Evolutionary conservation across 2,113 vertebrate species (phyloP).

Genomic region (Pseudopodoces humilis): DNA sequence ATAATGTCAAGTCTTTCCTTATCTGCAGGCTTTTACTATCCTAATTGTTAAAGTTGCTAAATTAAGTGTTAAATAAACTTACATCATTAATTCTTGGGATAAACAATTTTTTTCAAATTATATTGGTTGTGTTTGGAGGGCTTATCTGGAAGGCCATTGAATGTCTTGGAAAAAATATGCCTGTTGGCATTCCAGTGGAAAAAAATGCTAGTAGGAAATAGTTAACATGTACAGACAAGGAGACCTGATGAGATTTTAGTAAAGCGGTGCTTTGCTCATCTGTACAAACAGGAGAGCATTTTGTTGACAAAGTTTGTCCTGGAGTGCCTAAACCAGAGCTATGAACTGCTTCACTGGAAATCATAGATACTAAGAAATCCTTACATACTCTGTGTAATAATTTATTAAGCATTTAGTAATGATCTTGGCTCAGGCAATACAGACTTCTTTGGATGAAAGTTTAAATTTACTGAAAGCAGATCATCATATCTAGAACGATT

Average conservation of each 20-base stretch:
- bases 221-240: not conserved
- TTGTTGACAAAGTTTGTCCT: not conserved
- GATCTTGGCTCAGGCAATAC: not conserved
- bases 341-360: not conserved
- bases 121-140: not conserved
- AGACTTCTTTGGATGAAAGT: not conserved
- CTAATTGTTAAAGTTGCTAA: not conserved
- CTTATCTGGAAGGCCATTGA: not conserved
- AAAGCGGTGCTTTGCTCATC: not conserved
- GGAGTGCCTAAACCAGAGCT: not conserved
- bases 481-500: not conserved
- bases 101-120: not conserved
- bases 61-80: not conserved
- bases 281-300: not conserved
- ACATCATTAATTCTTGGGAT: not conserved
- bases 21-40: not conserved
- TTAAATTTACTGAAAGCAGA: not conserved
- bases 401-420: not conserved
- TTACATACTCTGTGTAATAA: not conserved
- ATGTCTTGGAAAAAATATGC: not conserved
- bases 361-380: not conserved
- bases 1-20: not conserved
- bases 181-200: not conserved
- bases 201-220: not conserved
- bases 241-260: not conserved